Percentiles rank a stretch among this genome's conserved stretches.
Evolutionary conservation across 2,113 vertebrate genomes (phyloP).

Genomic region (Copsychus sechellarum): DNA sequence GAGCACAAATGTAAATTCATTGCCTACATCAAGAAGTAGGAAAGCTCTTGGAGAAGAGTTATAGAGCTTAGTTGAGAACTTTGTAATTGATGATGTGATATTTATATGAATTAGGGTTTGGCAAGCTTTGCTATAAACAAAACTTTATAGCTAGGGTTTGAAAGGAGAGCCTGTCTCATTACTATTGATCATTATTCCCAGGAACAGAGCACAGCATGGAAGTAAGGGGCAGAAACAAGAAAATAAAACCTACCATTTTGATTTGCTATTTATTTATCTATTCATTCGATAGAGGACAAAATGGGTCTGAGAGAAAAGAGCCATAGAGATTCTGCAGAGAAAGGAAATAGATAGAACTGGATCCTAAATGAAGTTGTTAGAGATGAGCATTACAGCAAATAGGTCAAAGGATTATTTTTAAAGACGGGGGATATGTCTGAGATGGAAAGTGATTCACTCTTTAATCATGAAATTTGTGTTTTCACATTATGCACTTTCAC

Average conservation of each 20-base stretch:
- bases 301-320: background rate
- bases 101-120: background rate
- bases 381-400: background rate
- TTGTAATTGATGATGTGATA: background rate
- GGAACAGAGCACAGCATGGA: background rate
- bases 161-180: background rate
- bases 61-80: background rate
- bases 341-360: background rate
- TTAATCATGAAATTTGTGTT: background rate
- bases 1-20: accelerated
- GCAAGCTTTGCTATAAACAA: background rate
- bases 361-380: background rate
- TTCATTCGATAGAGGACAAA: background rate
- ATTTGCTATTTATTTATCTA: background rate
- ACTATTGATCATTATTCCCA: background rate
- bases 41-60: background rate
- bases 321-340: background rate
- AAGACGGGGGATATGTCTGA: background rate
- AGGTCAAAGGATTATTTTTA: background rate
- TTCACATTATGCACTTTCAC: background rate
- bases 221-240: background rate
- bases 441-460: background rate
- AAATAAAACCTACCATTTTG: background rate
- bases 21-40: background rate
- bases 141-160: background rate